Conservation (phyloP, 2,113 vertebrate genomes). For the Sigmodon hispidus region DNA sequence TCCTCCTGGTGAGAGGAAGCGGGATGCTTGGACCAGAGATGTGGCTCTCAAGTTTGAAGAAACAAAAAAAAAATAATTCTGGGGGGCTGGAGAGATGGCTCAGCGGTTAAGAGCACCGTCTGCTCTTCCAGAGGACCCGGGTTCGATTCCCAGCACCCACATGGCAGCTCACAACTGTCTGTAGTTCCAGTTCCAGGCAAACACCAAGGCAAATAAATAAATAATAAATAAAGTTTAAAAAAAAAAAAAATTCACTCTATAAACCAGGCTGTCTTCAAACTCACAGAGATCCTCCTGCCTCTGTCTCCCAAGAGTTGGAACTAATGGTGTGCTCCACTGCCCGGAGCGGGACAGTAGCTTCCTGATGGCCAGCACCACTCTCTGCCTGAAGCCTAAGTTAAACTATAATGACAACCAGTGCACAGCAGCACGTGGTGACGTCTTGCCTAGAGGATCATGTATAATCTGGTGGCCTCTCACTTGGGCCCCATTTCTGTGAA, state of each 20-base stretch:
- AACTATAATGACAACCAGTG: fast-evolving
- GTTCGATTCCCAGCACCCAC: too few species aligned
- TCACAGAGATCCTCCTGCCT: not conserved
- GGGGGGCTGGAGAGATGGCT: too few species aligned
- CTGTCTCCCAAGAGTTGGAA: not conserved
- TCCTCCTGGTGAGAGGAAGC: not conserved
- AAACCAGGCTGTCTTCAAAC: not conserved
- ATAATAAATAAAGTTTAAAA: too few species aligned
- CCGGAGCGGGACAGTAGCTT: not conserved
- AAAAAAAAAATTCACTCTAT: not conserved
- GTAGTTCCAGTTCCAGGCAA: too few species aligned
- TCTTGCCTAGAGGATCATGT: not conserved
- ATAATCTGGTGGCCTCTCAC: not conserved
- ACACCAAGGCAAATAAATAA: too few species aligned
- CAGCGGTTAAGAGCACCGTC: too few species aligned
- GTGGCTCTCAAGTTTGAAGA: not conserved
- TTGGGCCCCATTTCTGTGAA: fast-evolving
- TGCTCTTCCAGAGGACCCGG: too few species aligned
- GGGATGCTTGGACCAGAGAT: not conserved
- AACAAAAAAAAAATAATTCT: not conserved
- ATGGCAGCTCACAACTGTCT: too few species aligned
- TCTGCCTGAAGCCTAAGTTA: not conserved
- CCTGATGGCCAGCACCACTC: not conserved
- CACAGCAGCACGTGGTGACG: not conserved
- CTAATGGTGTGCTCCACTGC: not conserved